Evolutionary conservation across 2,888 invertebrate genomes (phyloP), one percentile per base, ranked within the genome.

Genomic region (Polyploca ridens): DNA sequence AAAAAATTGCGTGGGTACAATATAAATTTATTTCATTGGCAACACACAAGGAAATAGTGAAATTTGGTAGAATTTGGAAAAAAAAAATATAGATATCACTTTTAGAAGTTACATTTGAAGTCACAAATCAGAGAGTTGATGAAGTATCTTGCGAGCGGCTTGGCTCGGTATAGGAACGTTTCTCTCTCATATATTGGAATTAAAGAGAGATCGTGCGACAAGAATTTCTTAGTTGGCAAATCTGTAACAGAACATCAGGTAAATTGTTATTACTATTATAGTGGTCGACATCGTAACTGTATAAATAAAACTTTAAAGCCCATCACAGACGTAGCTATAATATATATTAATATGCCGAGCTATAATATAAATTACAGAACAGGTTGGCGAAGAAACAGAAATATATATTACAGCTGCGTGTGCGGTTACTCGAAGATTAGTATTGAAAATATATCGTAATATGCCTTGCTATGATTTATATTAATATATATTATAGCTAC

Each of bases 181-280:
- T 92, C 92, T 0, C 84, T 68, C 64, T 91, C 91, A 69, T 78
- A 91, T 11, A 86, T 83, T 66, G 82, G 81, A 62, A 90, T 70
- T n/a, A 66, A 62, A 0, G 82, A 73, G 0, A 88, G 70, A 58
- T 91, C 91, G 1, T 44, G 73, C 0, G 87, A 81, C 19, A 92
- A 70, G 79, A 78, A 86, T 0, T 83, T 80, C 0, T 67, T 62
- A 3, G 91, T 91, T 11, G 72, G 71, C 4, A 58, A 64, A 66
- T 91, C 92, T 92, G 86, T 7, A 64, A 74, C 6, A 6, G 64
- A 63, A 63, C 41, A 16, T 7, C 49, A 35, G 27, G 19, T 7
- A 19, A 27, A 33, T 16, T 6, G 35, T 35, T 35, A 35, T 0
- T 35, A 6, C 5, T 5, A 5, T 33, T 33, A 33, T 33, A 33